Evolutionary conservation across 2,888 invertebrate species (phyloP).

Genomic region (Lasius platythorax): DNA sequence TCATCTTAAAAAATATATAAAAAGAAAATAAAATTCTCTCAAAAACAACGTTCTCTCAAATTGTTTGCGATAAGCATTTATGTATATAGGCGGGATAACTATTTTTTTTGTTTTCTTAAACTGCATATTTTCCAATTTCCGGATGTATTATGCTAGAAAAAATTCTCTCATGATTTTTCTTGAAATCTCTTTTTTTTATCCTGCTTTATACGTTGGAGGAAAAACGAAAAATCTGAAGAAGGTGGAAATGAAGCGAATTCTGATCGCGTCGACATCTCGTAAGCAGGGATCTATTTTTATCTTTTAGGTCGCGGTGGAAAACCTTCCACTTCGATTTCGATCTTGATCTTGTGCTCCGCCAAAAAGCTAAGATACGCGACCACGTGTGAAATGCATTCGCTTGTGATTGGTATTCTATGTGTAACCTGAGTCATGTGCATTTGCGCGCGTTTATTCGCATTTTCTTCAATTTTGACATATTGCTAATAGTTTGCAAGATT

Average conservation of each 20-base stretch:
- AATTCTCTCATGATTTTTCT: neutral
- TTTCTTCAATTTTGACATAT: conserved; percentile 31
- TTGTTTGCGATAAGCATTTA: neutral
- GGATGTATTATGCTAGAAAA: neutral
- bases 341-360: conserved; percentile 47
- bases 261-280: conserved; percentile 64
- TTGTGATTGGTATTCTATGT: conserved; percentile 38
- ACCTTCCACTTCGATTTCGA: conserved; percentile 50
- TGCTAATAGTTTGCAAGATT: conserved; percentile 1
- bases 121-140: neutral
- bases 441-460: conserved; percentile 37
- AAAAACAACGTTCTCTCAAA: neutral
- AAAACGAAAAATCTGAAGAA: conserved; percentile 32
- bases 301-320: conserved; percentile 44
- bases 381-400: conserved; percentile 40
- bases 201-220: neutral
- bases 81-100: neutral
- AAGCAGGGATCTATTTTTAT: conserved; percentile 62
- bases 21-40: neutral
- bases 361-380: conserved; percentile 33
- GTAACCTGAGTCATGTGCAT: conserved; percentile 22
- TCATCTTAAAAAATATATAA: neutral
- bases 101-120: neutral
- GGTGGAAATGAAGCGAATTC: conserved; percentile 62
- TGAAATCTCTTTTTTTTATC: neutral